Conservation (phyloP, 2,888 invertebrate species). For the Limnephilus rhombicus region DNA sequence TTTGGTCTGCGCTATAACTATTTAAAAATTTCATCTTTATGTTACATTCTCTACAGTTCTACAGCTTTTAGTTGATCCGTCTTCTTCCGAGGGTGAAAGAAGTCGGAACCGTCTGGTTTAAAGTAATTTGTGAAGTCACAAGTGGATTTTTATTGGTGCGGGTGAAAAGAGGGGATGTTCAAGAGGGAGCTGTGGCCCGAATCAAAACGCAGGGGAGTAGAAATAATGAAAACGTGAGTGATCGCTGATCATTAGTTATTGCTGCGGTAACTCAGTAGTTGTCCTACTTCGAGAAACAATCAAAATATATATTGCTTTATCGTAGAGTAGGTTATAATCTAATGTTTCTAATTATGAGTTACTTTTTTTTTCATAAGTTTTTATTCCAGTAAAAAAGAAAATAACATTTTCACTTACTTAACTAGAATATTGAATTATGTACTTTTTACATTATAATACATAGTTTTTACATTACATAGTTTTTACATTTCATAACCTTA, state of each 20-base stretch:
- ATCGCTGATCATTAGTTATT: not conserved
- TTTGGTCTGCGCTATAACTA: too few relatives aligned
- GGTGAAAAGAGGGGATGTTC: not conserved
- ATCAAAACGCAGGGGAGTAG: not conserved
- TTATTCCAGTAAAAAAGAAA: too few relatives aligned
- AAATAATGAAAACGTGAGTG: not conserved
- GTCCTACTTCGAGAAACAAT: not conserved
- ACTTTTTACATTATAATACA: too few relatives aligned
- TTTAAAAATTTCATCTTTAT: not conserved
- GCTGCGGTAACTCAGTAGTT: not conserved
- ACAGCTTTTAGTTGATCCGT: not conserved
- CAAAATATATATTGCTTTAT: not conserved
- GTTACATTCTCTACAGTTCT: not conserved
- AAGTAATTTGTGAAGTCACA: conserved; percentile 10
- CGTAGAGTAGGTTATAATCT: too few relatives aligned
- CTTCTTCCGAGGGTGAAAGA: not conserved
- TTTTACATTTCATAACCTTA: too few relatives aligned
- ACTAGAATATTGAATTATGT: too few relatives aligned
- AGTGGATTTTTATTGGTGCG: conserved; percentile 31
- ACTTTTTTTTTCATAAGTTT: too few relatives aligned
- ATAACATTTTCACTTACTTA: too few relatives aligned
- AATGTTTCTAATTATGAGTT: too few relatives aligned
- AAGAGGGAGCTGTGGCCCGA: not conserved
- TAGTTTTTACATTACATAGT: too few relatives aligned
- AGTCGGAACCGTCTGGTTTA: conserved; percentile 1